Percentiles rank a stretch among this genome's conserved stretches.
These are phyloP conservation scores for Proales similis DNA, from an alignment of 1,140 invertebrate species.

Conservation along the genomic window DNA sequence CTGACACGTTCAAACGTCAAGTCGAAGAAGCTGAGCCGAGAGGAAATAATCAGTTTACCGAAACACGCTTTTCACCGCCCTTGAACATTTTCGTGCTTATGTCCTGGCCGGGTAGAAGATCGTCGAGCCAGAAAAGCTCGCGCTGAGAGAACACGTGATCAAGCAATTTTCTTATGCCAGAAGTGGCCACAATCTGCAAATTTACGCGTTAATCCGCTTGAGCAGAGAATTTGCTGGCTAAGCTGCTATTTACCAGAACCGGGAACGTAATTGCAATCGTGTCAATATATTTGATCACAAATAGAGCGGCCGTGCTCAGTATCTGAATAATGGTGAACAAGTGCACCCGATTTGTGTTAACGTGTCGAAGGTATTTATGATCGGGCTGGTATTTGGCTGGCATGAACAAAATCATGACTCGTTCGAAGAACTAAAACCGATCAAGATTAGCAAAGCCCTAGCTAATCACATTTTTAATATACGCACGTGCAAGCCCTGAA, in stretches of 20 bases:
- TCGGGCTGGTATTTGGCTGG: conserved; percentile 93
- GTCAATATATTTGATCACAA: conserved; percentile 38
- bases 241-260: conserved; percentile 66
- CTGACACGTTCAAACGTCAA: too few species aligned
- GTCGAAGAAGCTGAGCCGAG: too few species aligned
- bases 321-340: conserved; percentile 79
- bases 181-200: conserved; percentile 81
- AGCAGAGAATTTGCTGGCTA: not conserved
- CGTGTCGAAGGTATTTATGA: conserved; percentile 88
- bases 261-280: conserved; percentile 88
- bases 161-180: conserved; percentile 82
- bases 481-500: conserved; percentile 46
- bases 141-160: conserved; percentile 83
- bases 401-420: conserved; percentile 65
- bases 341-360: conserved; percentile 80
- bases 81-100: too few species aligned
- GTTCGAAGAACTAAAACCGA: conserved; percentile 10
- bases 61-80: too few species aligned
- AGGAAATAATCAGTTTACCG: too few species aligned
- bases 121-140: conserved; percentile 91
- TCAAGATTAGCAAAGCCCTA: not conserved
- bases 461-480: not conserved
- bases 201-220: not conserved
- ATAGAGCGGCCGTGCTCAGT: conserved; percentile 33
- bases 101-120: conserved; percentile 74